Evolutionary conservation across 1,140 invertebrate genomes (phyloP).

Genomic region (Drosophila serrata): DNA sequence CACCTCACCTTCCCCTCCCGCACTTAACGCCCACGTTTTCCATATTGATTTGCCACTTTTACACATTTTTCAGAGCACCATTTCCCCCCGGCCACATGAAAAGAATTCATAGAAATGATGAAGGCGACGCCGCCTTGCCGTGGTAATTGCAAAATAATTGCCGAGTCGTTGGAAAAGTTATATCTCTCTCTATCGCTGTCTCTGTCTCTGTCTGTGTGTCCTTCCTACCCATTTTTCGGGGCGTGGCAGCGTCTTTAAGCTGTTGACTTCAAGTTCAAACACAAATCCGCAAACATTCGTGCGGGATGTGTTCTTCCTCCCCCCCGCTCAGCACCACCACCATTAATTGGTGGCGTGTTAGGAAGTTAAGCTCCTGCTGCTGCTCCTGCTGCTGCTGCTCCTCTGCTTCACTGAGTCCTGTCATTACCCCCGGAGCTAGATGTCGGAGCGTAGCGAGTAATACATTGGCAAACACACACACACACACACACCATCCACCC

Average conservation of each 20-base stretch:
- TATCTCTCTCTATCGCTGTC: not conserved
- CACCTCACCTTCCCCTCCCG: not conserved
- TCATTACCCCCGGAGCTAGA: constrained; percentile 59
- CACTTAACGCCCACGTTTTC: constrained; percentile 24
- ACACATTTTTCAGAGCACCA: constrained; percentile 17
- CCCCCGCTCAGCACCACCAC: constrained; percentile 12
- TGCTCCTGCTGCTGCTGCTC: constrained; percentile 28
- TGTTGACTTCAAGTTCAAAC: constrained; percentile 60
- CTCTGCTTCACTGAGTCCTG: constrained; percentile 48
- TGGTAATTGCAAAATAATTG: constrained; percentile 53
- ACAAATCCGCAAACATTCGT: constrained; percentile 62
- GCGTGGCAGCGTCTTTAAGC: constrained; percentile 54
- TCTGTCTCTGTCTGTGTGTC: not conserved
- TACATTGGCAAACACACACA: constrained; percentile 56
- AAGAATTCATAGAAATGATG: constrained; percentile 15
- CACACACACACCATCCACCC: constrained; percentile 4
- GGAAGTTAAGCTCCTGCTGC: constrained; percentile 62
- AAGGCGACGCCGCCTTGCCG: constrained; percentile 21
- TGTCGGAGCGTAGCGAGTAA: constrained; percentile 56
- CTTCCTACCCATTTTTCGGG: constrained; percentile 1
- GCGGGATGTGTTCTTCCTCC: constrained; percentile 7
- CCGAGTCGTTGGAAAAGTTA: constrained; percentile 30
- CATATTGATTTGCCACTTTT: constrained; percentile 59
- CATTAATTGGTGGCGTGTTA: constrained; percentile 68
- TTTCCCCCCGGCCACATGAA: constrained; percentile 8